phyloP scores from a whole-genome alignment of 2,113 vertebrate genomes.

The Rhegmatorhina hoffmannsi region DNA sequence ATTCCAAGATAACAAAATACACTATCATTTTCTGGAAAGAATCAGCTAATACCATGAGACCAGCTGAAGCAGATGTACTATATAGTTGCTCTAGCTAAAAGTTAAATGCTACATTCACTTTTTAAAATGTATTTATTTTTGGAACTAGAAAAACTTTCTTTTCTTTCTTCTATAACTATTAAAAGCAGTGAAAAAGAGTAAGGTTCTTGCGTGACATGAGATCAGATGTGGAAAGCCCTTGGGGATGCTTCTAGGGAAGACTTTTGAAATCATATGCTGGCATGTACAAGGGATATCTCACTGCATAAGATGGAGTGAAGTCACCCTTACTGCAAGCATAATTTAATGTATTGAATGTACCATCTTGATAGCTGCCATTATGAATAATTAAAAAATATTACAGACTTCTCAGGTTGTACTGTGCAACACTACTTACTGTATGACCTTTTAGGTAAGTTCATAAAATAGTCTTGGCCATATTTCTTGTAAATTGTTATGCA shows the following conservation, averaged over 20 bases:
- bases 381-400: conserved; percentile 33
- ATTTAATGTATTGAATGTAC: conserved; percentile 8
- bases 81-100: neutral
- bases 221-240: neutral
- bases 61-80: neutral
- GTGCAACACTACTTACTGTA: neutral
- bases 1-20: neutral
- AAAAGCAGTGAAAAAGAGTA: neutral
- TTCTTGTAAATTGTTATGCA: neutral
- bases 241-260: neutral
- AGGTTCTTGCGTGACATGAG: neutral
- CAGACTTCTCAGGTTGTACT: neutral
- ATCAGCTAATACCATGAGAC: neutral
- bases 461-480: neutral
- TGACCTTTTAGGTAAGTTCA: neutral
- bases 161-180: neutral
- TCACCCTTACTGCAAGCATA: neutral
- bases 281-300: neutral
- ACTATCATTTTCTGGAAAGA: neutral
- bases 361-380: neutral
- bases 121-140: neutral
- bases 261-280: conserved; percentile 6
- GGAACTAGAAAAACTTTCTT: neutral
- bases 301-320: neutral
- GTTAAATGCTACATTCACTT: neutral